A percentile compares a stretch with the other conserved stretches of the same genome.
Evolutionary conservation across 2,797 vertebrate species (phyloP).

Genomic region (Tangara arthus): DNA sequence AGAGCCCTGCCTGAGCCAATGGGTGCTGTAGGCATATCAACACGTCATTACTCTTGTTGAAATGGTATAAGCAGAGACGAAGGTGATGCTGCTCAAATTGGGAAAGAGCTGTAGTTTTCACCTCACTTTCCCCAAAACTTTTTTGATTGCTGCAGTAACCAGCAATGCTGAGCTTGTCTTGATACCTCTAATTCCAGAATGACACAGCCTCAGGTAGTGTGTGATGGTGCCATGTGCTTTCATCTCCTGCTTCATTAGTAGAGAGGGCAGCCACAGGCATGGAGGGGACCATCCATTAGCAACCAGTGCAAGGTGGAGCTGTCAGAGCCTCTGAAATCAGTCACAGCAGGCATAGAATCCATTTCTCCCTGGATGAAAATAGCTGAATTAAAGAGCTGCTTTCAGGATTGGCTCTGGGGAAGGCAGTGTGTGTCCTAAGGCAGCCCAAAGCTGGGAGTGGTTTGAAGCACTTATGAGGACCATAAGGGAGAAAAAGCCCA

Average conservation of each 20-base stretch:
- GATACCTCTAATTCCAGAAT: background rate
- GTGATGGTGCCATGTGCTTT: background rate
- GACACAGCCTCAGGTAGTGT: background rate
- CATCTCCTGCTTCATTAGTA: background rate
- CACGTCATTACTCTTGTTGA: fast-evolving
- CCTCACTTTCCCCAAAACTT: background rate
- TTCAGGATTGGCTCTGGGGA: background rate
- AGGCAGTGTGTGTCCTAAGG: background rate
- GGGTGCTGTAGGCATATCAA: background rate
- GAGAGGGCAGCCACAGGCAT: background rate
- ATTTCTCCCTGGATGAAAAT: background rate
- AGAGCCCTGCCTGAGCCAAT: background rate
- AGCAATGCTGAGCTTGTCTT: background rate
- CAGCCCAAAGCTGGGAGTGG: background rate
- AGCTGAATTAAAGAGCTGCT: background rate
- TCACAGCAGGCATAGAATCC: background rate
- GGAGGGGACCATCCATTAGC: background rate
- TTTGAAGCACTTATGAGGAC: background rate
- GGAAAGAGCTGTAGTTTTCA: background rate
- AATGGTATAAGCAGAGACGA: background rate
- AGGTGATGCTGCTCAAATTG: background rate
- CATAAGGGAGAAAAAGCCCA: background rate
- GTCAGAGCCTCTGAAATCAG: background rate
- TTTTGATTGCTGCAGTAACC: background rate
- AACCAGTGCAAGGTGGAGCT: background rate